Evolutionary conservation across 2,888 invertebrate genomes (phyloP), one percentile per base, ranked within the genome.

Genomic region (Hoplodrina ambigua): DNA sequence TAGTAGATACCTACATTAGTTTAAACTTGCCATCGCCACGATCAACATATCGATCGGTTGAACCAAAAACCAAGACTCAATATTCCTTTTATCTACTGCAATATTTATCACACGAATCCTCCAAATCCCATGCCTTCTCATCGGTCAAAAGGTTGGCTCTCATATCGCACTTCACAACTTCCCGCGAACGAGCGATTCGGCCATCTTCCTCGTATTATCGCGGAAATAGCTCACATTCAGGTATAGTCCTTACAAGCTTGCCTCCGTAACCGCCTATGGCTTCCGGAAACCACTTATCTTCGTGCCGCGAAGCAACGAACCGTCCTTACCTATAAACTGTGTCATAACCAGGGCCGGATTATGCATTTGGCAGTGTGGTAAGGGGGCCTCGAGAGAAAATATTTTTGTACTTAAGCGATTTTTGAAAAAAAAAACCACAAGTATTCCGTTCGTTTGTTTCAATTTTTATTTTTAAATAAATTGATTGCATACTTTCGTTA

Each of bases 221-320:
- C 33, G 25, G 33, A 68, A 78, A 75, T 61, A 63, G 25, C 77
- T 63, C 66, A 63, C 57, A 64, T 60, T 61, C 78, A 65, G 74
- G 66, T 68, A 63, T 55, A 44, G 65, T 69, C 62, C 55, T 57
- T 37, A 53, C 60, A 67, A 80, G 57, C 57, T 71, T 80, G 75
- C 54, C 55, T 60, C 46, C 59, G 62, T 60, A 56, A 66, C 61
- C n/a, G 54, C 20, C 62, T 55, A 67, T 75, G 71, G 81, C 56
- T 50, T 67, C 57, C 78, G 83, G 82, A 83, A 84, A 69, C 72
- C 64, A 81, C 80, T 84, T 78, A 83, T 83, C 83, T 81, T 69
- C 57, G 58, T 68, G 50, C 66, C 67, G 49, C 82, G 58, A 2
- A 33, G 41, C 41, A 25, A 6, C 65, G 52, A 44, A 44, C 62